Base-by-base conservation (phyloP, 2,888 invertebrate genomes). In the Gryllus longicercus region DNA sequence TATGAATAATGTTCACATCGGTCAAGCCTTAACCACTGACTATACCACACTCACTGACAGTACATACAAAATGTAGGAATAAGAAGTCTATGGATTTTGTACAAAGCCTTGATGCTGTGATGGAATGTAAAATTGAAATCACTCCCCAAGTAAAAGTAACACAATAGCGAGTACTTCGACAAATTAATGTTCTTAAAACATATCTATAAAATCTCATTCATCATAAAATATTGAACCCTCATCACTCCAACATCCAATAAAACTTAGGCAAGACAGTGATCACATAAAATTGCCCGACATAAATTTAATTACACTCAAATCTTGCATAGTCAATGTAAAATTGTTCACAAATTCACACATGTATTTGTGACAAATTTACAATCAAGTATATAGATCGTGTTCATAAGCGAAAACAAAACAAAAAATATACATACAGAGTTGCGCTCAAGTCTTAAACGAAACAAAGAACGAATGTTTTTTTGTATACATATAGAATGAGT, bases 11-110 rank as follows among this genome's bases (percentile, higher is more conserved):
- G 78, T 80, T 80, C 78, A 78, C 78, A 78, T 78, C 21, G 23
- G 50, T 78, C 76, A 21, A 12, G 51, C 74, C 77, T 80, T 77
- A 77, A 78, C 81, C 81, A 81, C 49, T 81, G 80, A 81, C 81
- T 80, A 81, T 79, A 80, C 79, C 76, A 82, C 82, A 82, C 78
- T 81, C 80, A 82, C 82, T 80, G 76, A 77, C 76, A 79, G 38
- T 63, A 78, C 78, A 63, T 23, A 63, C 21, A 78, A 74, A 78
- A 78, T 63, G 78, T 78, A 51, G 77, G 75, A 75, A 75, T 75
- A 75, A 63, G 63, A 63, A 25, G 21, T 75, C 50, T 50, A 49
- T 77, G 50, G 77, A 50, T 50, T 50, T 77, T 77, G 49, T 38
- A 50, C 49, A 49, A 50, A 49, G 14, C 16, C 49, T 49, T 50